These are phyloP conservation scores for Pipistrellus kuhlii DNA, from an alignment of 2,797 vertebrate species.

Conservation along the genomic window DNA sequence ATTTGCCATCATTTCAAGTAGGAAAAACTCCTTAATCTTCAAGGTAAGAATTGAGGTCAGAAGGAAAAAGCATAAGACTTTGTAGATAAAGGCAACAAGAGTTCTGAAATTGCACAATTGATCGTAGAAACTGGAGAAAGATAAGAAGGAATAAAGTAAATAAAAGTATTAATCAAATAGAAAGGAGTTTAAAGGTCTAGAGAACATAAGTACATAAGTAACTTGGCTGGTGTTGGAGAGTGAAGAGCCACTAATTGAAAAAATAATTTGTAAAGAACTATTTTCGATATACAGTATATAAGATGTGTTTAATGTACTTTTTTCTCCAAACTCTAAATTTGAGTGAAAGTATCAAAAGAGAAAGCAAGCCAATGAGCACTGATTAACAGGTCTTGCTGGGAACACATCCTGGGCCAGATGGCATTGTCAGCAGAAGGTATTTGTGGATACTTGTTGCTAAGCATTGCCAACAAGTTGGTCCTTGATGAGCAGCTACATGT, in stretches of 20 bases:
- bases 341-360: slow-evolving; percentile 27
- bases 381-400: slow-evolving; percentile 22
- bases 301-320: not conserved
- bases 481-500: not conserved
- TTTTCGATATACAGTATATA: not conserved
- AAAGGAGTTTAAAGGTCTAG: not conserved
- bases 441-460: slow-evolving; percentile 60
- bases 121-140: not conserved
- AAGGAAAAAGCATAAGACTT: not conserved
- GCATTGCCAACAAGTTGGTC: slow-evolving; percentile 16
- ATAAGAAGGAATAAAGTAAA: not conserved
- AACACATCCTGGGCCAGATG: slow-evolving; percentile 40
- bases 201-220: not conserved
- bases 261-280: not conserved
- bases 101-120: not conserved
- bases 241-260: slow-evolving; percentile 12
- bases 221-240: not conserved
- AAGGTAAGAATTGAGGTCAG: not conserved
- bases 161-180: slow-evolving; percentile 15
- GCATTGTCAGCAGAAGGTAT: slow-evolving; percentile 6
- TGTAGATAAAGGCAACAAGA: not conserved
- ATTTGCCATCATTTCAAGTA: not conserved
- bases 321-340: slow-evolving; percentile 2
- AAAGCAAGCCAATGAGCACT: not conserved
- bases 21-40: not conserved